Evolutionary conservation across 2,888 invertebrate species (phyloP), one percentile per base, ranked within the genome.

Genomic region (Drosophila hawaiiensis): DNA sequence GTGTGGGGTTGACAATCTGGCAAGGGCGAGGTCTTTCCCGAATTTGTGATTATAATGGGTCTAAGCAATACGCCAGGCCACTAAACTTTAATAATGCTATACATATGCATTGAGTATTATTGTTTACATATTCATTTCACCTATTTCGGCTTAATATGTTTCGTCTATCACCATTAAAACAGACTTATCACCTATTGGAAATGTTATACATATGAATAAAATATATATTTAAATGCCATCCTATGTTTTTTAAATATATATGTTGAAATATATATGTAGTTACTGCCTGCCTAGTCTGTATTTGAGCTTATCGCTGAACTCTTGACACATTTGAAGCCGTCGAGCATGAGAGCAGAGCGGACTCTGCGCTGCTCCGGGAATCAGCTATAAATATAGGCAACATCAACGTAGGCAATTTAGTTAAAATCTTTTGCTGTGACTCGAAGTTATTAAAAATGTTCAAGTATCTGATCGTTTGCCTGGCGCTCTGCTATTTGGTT

Each of bases 401-500:
- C 65, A 16, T 31, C 35, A n/a, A 52, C 56, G 58, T 50, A 54
- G 41, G 49, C 41, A n/a, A 25, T 43, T 81, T 70, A 85, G 79
- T 85, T 63, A 25, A 50, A 64, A 56, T 71, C 7, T 62, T 59
- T 35, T 58, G 56, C 62, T 77, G 59, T 33, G 52, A 54, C 71
- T 70, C 47, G 67, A 68, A 80, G 65, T 60, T 73, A 73, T 62
- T 58, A 37, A 76, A 59, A 7, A 85, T 85, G 85, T 64, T 82
- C 29, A 87, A 89, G 69, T 77, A 53, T 71, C 58, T 89, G 53
- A 71, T 89, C 56, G 74, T 82, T 31, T 68, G 70, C 37, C 68
- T 87, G 74, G 76, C 89, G 37, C 73, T 84, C 60, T 76, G 73
- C 53, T 63, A 83, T 31, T 69, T 83, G 83, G 87, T 89, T 72